Evolutionary conservation across 2,113 vertebrate genomes (phyloP).

Genomic region (Hemiscyllium ocellatum): DNA sequence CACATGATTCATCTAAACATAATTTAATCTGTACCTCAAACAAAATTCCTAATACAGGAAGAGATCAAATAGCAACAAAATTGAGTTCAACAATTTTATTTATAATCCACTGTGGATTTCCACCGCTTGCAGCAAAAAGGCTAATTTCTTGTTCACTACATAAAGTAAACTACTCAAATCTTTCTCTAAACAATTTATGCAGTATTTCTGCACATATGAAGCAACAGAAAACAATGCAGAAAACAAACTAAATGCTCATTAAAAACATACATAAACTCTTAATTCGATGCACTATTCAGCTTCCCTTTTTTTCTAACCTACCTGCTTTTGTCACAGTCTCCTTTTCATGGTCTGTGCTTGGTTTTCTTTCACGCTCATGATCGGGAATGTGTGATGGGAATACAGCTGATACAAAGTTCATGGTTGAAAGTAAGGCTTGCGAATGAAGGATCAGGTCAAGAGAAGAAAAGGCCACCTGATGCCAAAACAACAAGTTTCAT

Average conservation of each 20-base stretch:
- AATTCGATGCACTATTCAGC: background rate
- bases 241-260: background rate
- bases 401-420: slow-evolving; percentile 71
- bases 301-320: slow-evolving; percentile 39
- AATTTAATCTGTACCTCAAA: background rate
- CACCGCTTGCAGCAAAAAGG: background rate
- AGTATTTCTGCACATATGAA: background rate
- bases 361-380: slow-evolving; percentile 52
- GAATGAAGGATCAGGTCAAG: slow-evolving; percentile 82
- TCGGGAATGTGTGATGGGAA: slow-evolving; percentile 57
- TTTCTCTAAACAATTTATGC: background rate
- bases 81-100: background rate
- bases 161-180: background rate
- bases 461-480: slow-evolving; percentile 77
- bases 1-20: background rate
- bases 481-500: slow-evolving; percentile 5
- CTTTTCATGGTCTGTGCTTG: slow-evolving; percentile 52
- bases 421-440: slow-evolving; percentile 80
- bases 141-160: background rate
- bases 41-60: background rate
- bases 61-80: background rate
- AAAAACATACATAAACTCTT: background rate
- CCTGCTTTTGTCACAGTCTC: slow-evolving; percentile 48
- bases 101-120: background rate
- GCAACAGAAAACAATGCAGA: background rate